A percentile compares a stretch with the other conserved stretches of the same genome.
Evolutionary conservation across 2,113 vertebrate genomes (phyloP).

Genomic region (Empidonax alnorum): DNA sequence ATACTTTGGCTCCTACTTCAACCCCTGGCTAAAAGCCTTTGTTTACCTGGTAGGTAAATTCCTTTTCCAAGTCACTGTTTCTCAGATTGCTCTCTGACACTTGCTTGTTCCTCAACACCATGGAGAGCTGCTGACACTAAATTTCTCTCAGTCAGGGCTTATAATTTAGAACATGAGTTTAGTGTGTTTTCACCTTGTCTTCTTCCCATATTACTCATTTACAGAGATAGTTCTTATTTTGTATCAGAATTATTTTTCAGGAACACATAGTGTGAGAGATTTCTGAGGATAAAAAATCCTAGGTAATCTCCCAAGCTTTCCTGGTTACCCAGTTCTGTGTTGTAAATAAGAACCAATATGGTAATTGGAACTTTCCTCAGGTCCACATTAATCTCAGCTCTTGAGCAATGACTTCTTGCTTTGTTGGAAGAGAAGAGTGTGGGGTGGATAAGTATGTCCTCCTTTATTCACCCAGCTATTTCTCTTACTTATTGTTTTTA

Average conservation of each 20-base stretch:
- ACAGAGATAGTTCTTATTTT: constrained; percentile 13
- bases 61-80: background rate
- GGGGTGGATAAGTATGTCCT: background rate
- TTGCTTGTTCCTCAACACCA: background rate
- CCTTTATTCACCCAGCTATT: background rate
- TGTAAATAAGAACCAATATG: background rate
- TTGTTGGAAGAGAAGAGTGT: background rate
- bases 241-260: background rate
- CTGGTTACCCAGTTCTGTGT: background rate
- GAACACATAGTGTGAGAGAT: background rate
- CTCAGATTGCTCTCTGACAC: background rate
- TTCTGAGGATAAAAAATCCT: background rate
- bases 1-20: background rate
- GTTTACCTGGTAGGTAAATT: background rate
- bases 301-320: background rate
- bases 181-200: background rate
- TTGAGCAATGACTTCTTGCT: background rate
- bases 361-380: background rate
- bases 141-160: background rate
- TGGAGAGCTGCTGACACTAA: background rate
- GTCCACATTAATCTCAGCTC: background rate
- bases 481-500: background rate
- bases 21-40: background rate
- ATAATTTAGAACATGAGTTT: background rate
- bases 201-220: background rate